Base-by-base conservation (phyloP, 2,113 vertebrate species). In the Microtus montanus region DNA sequence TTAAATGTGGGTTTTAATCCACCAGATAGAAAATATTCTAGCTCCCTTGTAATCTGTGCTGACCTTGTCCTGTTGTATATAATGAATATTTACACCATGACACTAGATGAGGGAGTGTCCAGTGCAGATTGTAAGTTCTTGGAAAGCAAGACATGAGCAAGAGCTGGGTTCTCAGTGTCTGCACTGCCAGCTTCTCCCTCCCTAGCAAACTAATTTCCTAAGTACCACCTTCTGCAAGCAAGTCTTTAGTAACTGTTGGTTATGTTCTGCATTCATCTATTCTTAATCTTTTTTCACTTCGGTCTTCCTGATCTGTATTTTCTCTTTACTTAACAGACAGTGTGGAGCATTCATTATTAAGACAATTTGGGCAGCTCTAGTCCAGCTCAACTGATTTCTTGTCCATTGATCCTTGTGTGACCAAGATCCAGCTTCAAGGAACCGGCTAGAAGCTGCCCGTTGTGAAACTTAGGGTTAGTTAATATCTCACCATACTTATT, bases 391-490 rank as follows among this genome's bases (percentile, higher is more conserved):
- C 94, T 96, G 96, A 98, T 97, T 96, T 96, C 94, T 93, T 98
- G 70, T 98, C 90, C 88, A 94, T 26, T 96, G 95, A 89, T 98
- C 97, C 97, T 96, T 89, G 19, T 92, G 96, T 97, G 97, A 89
- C 97, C 95, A n/a, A 98, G 96, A 97, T 97, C 88, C 92, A 92
- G 96, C 97, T 97, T 95, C 96, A 94, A 63, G 92, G 13, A 97
- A 96, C 94, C 91, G 80, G 95, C 95, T 97, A 97, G 94, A 97
- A 97, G 98, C 98, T 98, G 95, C 98, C 95, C 61, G 3, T 93
- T 98, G 94, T 96, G 98, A 97, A 97, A 93, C 64, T 97, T 97
- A 97, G 92, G 97, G 98, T 98, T 96, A 98, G 98, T 98, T 98
- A 79, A 96, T 97, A 90, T 54, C 83, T 97, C 96, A 44, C 87